Base-by-base conservation (phyloP, 2,797 vertebrate species). In the Eupleurogrammus muticus region DNA sequence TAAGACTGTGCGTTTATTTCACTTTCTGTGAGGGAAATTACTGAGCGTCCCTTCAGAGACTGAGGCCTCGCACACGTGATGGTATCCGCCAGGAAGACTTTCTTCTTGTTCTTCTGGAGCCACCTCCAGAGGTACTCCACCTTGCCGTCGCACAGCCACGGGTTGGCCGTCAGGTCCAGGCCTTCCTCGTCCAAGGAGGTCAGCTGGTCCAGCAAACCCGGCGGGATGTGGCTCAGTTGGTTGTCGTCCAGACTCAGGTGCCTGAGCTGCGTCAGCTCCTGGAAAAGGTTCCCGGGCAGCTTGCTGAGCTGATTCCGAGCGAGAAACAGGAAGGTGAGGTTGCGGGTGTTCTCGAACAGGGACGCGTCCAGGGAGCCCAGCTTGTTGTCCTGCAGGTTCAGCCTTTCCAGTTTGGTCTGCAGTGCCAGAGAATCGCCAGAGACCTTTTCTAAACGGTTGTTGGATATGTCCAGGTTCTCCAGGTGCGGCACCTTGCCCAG, bases 341-440 rank as follows among this genome's bases (percentile, higher is more conserved):
- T 90, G 5, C 8, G 35, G 51, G 54, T 86, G 52, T 28, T 57
- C 24, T 56, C 71, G 47, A 94, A 71, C 1, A 57, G 2, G 0
- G 81, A 77, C 0, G 61, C 66, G 17, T 91, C 89, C 54, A 94
- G 62, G 9, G n/a, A 82, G 20, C 50, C n/a, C 0, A 94, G 75
- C 53, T 88, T 92, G 84, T 94, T 94, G 54, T 76, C 73, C 50
- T 88, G 69, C 66, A 94, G 79, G 53, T 91, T 90, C 1, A 94
- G 75, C 53, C 89, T 88, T 75, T 93, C 88, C 0, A 94, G 87
- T 63, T 87, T 88, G 63, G 71, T 68, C 32, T 92, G 64, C 0
- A 5, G 1, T 7, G 75, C 60, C 19, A 93, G 70, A n/a, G 79
- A 83, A 17, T 78, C 67, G 0, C 66, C 21, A 0, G 74, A 3